These are phyloP conservation scores for Neuroscelio doddi DNA, from an alignment of 2,888 invertebrate genomes.

Conservation along the genomic window DNA sequence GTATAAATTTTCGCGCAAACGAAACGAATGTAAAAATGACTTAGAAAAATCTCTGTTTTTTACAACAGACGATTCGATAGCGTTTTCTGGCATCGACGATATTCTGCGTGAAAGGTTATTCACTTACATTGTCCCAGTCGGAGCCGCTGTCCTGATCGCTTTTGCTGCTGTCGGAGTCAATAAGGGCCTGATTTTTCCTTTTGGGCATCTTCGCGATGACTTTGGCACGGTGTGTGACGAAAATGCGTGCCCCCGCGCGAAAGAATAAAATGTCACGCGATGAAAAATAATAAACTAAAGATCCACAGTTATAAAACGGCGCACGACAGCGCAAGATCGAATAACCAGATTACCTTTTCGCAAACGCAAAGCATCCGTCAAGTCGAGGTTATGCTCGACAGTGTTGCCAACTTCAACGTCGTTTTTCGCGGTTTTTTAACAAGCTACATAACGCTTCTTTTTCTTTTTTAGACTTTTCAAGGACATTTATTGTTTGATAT, in stretches of 20 bases:
- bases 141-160: conserved; percentile 82
- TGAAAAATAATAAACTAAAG: not conserved
- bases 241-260: too few species aligned
- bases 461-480: too few species aligned
- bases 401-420: too few species aligned
- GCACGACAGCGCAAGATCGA: too few species aligned
- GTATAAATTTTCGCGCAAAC: not conserved
- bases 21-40: not conserved
- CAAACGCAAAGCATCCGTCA: too few species aligned
- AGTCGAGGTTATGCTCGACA: too few species aligned
- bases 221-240: not conserved
- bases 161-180: conserved; percentile 86
- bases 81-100: not conserved
- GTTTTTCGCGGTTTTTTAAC: too few species aligned
- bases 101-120: conserved; percentile 50
- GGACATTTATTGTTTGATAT: too few species aligned
- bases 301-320: too few species aligned
- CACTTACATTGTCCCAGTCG: conserved; percentile 88
- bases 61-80: not conserved
- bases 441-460: too few species aligned
- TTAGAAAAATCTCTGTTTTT: not conserved
- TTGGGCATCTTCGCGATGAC: conserved; percentile 80
- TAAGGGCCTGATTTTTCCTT: conserved; percentile 86
- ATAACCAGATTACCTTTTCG: too few species aligned
- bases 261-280: conserved; percentile 11